phyloP scores from a whole-genome alignment of 2,888 invertebrate genomes.

The Camponotus fellah region DNA sequence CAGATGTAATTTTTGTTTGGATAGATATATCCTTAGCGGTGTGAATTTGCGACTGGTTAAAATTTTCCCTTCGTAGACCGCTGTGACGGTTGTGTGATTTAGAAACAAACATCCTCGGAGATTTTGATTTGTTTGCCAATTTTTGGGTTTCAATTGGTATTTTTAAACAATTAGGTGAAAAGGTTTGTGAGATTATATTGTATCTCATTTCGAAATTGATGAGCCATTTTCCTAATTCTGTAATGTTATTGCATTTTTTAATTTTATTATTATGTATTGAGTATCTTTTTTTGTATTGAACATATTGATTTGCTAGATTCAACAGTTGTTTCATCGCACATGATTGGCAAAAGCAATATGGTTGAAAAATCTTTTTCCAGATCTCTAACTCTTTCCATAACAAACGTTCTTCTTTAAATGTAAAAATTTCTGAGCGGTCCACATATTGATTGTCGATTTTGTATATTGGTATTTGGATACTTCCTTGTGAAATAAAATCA shows the following conservation, averaged over 20 bases:
- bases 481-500: too few relatives aligned
- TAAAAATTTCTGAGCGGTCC: not conserved
- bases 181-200: not conserved
- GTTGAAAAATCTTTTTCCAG: not conserved
- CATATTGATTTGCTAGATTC: not conserved
- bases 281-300: not conserved
- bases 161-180: not conserved
- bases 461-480: not conserved
- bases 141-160: not conserved
- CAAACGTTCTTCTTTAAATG: not conserved
- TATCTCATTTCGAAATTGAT: not conserved
- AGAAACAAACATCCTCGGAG: too few relatives aligned
- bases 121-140: not conserved
- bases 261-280: not conserved
- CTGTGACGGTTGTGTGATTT: not conserved
- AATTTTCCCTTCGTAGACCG: not conserved
- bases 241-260: not conserved
- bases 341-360: not conserved
- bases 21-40: not conserved
- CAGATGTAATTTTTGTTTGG: not conserved
- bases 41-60: not conserved
- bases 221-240: not conserved
- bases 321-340: not conserved
- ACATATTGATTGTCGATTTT: too few relatives aligned
- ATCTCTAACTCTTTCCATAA: not conserved